A percentile compares a stretch with the other conserved stretches of the same genome.
Conservation (phyloP, 2,797 vertebrate species). For the Bucorvus abyssinicus region DNA sequence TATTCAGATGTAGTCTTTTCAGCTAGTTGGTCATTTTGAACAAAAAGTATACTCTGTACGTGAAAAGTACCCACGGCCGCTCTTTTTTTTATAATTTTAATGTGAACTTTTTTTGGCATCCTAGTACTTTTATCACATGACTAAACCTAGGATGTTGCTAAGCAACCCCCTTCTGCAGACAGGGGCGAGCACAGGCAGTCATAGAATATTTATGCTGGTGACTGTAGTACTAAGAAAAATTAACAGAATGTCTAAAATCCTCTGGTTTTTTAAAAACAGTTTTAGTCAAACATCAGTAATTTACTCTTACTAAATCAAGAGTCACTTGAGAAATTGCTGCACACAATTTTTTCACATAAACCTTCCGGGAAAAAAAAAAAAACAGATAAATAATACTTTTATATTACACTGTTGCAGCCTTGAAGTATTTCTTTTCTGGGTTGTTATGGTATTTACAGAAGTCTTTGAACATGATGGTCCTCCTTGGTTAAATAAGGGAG, state of each 20-base stretch:
- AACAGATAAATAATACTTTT: background rate
- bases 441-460: background rate
- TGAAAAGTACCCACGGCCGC: background rate
- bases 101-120: constrained; percentile 47
- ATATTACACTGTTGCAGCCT: rapidly evolving
- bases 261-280: background rate
- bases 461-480: background rate
- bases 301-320: background rate
- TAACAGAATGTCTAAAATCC: background rate
- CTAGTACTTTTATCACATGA: constrained; percentile 59
- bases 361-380: background rate
- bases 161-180: constrained; percentile 55
- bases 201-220: constrained; percentile 56
- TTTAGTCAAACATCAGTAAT: background rate
- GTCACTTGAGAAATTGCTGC: background rate
- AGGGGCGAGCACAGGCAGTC: constrained; percentile 35
- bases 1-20: constrained; percentile 3
- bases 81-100: constrained; percentile 18
- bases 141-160: constrained; percentile 69
- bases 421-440: background rate
- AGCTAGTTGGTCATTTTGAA: background rate
- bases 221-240: constrained; percentile 39
- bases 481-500: background rate
- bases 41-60: background rate
- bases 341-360: background rate